These are phyloP conservation scores for Cephalopterus ornatus DNA, from an alignment of 2,113 vertebrate species.

Conservation along the genomic window DNA sequence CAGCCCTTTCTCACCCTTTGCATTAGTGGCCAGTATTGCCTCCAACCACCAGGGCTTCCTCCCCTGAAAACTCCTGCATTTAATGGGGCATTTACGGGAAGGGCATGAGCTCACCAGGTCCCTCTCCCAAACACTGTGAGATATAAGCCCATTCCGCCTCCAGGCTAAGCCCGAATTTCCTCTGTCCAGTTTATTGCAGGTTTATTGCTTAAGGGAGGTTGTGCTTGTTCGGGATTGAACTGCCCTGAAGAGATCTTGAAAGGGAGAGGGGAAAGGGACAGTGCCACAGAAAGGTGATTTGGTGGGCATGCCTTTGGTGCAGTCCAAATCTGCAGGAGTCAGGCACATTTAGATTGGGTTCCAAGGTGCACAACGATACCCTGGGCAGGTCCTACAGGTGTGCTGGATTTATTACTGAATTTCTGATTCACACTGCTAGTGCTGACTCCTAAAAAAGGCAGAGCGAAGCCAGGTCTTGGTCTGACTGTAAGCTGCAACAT, in stretches of 20 bases:
- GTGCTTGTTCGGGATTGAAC: not conserved
- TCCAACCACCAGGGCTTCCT: not conserved
- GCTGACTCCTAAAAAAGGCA: not conserved
- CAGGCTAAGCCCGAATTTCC: not conserved
- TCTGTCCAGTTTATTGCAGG: not conserved
- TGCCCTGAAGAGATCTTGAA: not conserved
- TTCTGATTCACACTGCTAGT: not conserved
- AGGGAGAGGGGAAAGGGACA: not conserved
- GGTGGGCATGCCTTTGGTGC: too few species aligned
- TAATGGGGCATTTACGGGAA: not conserved
- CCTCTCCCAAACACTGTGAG: not conserved
- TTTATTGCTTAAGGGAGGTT: not conserved
- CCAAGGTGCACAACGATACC: not conserved
- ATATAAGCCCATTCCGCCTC: not conserved
- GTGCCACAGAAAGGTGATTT: not conserved
- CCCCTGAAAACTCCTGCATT: not conserved
- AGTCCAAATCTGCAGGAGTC: not conserved
- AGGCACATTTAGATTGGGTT: not conserved
- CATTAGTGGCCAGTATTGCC: accelerated
- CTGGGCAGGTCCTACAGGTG: not conserved
- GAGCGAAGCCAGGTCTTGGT: not conserved
- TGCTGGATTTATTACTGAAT: not conserved
- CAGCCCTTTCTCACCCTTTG: not conserved
- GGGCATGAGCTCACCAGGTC: not conserved
- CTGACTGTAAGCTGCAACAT: not conserved